Evolutionary conservation across 2,113 vertebrate species (phyloP).

Genomic region (Ursus arctos): DNA sequence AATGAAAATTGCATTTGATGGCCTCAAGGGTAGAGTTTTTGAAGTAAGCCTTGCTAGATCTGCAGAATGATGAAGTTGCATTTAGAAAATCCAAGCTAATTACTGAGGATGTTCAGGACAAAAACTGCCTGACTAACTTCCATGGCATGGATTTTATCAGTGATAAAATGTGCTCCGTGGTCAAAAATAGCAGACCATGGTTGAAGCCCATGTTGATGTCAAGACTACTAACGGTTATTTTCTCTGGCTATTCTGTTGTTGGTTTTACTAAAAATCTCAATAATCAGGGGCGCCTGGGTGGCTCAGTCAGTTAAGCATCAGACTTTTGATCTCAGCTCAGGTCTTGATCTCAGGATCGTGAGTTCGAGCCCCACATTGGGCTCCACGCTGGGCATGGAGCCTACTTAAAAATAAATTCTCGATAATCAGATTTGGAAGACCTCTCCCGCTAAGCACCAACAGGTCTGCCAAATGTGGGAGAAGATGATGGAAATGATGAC

Average conservation of each 20-base stretch:
- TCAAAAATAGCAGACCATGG: not conserved
- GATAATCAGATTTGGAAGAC: not conserved
- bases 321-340: not conserved
- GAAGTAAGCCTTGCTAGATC: not conserved
- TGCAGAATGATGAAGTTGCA: not conserved
- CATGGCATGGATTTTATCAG: not conserved
- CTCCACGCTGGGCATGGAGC: not conserved
- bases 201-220: not conserved
- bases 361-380: not conserved
- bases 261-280: not conserved
- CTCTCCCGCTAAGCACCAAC: not conserved
- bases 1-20: conserved; percentile 1
- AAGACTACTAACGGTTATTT: not conserved
- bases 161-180: not conserved
- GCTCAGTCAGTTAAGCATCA: not conserved
- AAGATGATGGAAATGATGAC: not conserved
- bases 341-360: not conserved
- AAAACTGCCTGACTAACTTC: not conserved
- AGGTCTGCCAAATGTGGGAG: not conserved
- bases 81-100: not conserved
- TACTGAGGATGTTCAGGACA: not conserved
- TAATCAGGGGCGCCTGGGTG: not conserved
- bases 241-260: not conserved
- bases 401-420: not conserved
- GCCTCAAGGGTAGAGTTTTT: not conserved